Percentiles rank a stretch among this genome's conserved stretches.
These are phyloP conservation scores for Psephotus haematonotus DNA, from an alignment of 2,113 vertebrate genomes.

Conservation along the genomic window DNA sequence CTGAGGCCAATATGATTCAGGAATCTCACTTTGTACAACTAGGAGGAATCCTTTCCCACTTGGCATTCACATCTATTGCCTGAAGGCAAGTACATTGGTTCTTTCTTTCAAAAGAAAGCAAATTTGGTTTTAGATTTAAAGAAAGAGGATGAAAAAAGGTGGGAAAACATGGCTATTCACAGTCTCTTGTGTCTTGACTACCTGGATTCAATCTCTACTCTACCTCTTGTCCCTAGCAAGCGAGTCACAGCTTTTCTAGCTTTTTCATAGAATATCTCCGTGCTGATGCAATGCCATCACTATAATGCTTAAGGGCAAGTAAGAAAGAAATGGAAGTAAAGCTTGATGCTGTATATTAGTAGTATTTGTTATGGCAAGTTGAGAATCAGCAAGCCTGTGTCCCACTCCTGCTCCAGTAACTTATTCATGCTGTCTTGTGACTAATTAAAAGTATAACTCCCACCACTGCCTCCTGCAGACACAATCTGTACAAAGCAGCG, in stretches of 20 bases:
- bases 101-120: not conserved
- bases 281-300: not conserved
- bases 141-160: not conserved
- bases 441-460: not conserved
- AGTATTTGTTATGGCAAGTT: not conserved
- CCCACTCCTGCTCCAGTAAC: not conserved
- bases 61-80: not conserved
- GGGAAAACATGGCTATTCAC: not conserved
- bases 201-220: not conserved
- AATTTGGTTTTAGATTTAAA: not conserved
- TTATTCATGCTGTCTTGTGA: not conserved
- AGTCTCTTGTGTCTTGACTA: not conserved
- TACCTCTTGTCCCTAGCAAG: not conserved
- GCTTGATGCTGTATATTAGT: not conserved
- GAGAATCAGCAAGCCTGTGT: not conserved
- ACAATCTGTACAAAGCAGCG: not conserved
- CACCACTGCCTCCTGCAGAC: conserved; percentile 11
- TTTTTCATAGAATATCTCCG: not conserved
- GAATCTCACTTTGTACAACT: not conserved
- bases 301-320: not conserved
- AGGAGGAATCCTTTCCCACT: not conserved
- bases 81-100: not conserved
- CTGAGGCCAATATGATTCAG: not conserved
- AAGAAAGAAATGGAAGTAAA: not conserved
- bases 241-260: not conserved